Evolutionary conservation across 2,888 invertebrate genomes (phyloP).

Genomic region (Erebia ligea): DNA sequence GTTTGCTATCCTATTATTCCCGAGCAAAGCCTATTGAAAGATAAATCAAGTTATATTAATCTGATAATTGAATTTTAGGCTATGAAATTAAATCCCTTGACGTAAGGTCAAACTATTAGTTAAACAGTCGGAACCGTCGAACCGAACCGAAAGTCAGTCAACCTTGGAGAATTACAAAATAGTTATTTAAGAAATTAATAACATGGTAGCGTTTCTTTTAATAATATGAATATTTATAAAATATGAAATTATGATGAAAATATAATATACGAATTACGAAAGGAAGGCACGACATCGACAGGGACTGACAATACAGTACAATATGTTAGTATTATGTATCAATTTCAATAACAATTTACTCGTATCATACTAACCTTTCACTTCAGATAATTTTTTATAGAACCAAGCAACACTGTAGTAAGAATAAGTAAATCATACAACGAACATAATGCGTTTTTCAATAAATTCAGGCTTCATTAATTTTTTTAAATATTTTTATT

Average conservation of each 20-base stretch:
- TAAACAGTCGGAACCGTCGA: too few species aligned
- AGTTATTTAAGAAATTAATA: not conserved
- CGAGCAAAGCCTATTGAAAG: conserved; percentile 29
- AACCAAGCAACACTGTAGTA: conserved; percentile 4
- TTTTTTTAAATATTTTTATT: not conserved
- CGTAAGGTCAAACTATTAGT: conserved; percentile 24
- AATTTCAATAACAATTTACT: conserved; percentile 13
- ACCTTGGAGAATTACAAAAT: not conserved
- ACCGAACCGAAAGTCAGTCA: too few species aligned
- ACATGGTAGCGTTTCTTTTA: too few species aligned
- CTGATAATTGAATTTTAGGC: conserved; percentile 26
- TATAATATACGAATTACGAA: not conserved
- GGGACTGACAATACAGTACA: conserved; percentile 15
- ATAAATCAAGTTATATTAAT: conserved; percentile 35
- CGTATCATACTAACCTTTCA: conserved; percentile 50
- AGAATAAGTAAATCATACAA: not conserved
- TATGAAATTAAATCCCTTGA: conserved; percentile 27
- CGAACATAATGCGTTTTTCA: conserved; percentile 1
- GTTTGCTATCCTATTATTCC: conserved; percentile 15
- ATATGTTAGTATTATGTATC: conserved; percentile 34
- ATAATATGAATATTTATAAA: too few species aligned
- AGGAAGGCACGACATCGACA: not conserved
- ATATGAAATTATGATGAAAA: too few species aligned
- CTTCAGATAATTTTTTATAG: conserved; percentile 35
- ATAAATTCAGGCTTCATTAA: not conserved